Conservation (phyloP, 1,140 invertebrate genomes). For the Drosophila sp. region DNA sequence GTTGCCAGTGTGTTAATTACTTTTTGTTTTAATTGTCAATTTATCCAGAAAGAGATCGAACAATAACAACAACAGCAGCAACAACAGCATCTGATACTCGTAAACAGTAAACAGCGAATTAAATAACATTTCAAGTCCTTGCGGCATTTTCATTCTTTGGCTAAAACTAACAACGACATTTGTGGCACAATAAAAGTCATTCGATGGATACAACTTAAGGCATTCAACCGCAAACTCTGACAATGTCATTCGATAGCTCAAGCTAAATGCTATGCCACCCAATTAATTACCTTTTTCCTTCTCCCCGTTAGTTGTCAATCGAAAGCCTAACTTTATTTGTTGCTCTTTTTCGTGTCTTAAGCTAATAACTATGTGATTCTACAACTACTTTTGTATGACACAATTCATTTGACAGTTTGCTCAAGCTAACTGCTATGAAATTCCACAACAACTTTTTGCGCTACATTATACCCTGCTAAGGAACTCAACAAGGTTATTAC, state of each 20-base stretch:
- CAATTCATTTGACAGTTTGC: too few relatives aligned
- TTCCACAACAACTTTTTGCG: too few relatives aligned
- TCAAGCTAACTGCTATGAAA: not conserved
- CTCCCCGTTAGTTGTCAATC: not conserved
- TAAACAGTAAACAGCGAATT: constrained; percentile 1
- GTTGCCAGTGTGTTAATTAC: constrained; percentile 70
- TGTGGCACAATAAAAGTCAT: not conserved
- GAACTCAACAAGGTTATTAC: too few relatives aligned
- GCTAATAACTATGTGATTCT: not conserved
- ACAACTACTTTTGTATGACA: not conserved
- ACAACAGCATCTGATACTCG: constrained; percentile 3
- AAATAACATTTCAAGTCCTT: constrained; percentile 15
- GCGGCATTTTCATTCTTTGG: constrained; percentile 5
- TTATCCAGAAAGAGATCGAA: constrained; percentile 49
- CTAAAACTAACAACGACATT: not conserved
- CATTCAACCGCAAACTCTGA: not conserved
- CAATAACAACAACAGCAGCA: not conserved
- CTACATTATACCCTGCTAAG: too few relatives aligned
- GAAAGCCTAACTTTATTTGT: too few relatives aligned
- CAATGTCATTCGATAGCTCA: not conserved
- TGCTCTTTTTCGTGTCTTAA: not conserved
- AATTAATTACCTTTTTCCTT: not conserved
- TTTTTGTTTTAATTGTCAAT: constrained; percentile 79
- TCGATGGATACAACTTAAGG: not conserved
- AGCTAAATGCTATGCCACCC: constrained; percentile 11